phyloP scores from a whole-genome alignment of 1,140 invertebrate genomes.

The Wasmannia auropunctata region DNA sequence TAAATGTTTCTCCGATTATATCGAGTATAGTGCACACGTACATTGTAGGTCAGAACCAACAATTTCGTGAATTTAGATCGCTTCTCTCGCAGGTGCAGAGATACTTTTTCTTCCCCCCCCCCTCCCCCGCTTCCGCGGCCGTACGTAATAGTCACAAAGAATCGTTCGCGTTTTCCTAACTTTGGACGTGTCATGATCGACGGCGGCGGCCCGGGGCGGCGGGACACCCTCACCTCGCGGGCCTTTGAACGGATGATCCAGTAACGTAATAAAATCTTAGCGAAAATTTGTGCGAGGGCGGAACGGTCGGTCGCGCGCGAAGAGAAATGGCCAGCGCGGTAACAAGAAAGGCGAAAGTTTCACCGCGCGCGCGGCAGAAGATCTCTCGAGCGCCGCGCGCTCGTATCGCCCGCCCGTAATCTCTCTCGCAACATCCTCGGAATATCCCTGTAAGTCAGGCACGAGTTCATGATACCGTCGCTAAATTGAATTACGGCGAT shows the following conservation, averaged over 20 bases:
- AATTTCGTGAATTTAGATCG: neutral
- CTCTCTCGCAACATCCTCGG: conserved; percentile 16
- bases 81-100: neutral
- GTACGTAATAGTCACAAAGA: conserved; percentile 3
- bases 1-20: neutral
- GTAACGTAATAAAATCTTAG: conserved; percentile 47
- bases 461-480: conserved; percentile 6
- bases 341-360: neutral
- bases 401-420: conserved; percentile 42
- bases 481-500: conserved; percentile 66
- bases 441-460: conserved; percentile 39
- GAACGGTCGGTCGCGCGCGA: neutral
- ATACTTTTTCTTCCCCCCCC: neutral
- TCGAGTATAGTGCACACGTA: neutral
- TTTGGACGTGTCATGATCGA: neutral
- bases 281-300: conserved; percentile 36
- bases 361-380: too few species aligned
- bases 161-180: neutral
- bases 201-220: neutral
- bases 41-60: neutral
- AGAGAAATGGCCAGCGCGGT: conserved; percentile 1
- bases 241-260: neutral
- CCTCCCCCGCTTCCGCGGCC: too few species aligned
- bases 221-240: neutral
- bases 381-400: conserved; percentile 10